Conservation (phyloP, 2,797 vertebrate genomes). For the Pseudomugil gertrudae region DNA sequence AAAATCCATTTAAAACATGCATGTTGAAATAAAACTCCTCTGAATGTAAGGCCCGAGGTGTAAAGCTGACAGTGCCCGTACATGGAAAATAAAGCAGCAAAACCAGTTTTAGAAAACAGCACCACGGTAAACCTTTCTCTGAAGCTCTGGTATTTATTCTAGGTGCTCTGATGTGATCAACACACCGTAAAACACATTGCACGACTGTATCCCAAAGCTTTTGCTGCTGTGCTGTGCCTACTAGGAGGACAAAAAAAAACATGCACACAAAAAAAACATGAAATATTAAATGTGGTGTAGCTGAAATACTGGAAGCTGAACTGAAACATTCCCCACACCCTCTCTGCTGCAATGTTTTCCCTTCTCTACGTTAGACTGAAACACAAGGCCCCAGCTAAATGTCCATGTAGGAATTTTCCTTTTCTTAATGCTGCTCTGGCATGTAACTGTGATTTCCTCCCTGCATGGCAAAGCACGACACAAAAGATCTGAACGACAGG, state of each 20-base stretch:
- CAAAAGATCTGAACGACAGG: conserved; percentile 55
- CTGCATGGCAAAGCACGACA: conserved; percentile 69
- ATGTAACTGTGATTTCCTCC: conserved; percentile 64
- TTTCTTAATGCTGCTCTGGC: conserved; percentile 67
- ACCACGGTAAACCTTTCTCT: conserved; percentile 39
- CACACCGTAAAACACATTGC: conserved; percentile 39
- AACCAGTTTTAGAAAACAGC: background rate
- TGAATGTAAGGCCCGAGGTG: conserved; percentile 2
- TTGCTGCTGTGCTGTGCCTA: conserved; percentile 33
- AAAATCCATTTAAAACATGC: background rate
- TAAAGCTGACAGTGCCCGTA: conserved; percentile 25
- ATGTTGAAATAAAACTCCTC: conserved; percentile 4
- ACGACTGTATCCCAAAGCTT: conserved; percentile 29
- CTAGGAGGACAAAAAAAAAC: conserved; percentile 37
- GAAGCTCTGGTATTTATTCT: conserved; percentile 33
- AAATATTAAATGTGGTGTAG: conserved; percentile 69
- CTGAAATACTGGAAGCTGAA: conserved; percentile 56
- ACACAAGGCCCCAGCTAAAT: conserved; percentile 66
- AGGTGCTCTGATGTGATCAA: conserved; percentile 33
- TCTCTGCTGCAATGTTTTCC: conserved; percentile 17
- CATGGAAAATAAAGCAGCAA: conserved; percentile 10
- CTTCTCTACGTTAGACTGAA: conserved; percentile 40
- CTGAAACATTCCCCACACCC: conserved; percentile 47
- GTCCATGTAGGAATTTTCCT: conserved; percentile 70
- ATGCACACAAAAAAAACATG: conserved; percentile 25